Base-by-base conservation (phyloP, 2,888 invertebrate genomes). In the Harmothoe impar region DNA sequence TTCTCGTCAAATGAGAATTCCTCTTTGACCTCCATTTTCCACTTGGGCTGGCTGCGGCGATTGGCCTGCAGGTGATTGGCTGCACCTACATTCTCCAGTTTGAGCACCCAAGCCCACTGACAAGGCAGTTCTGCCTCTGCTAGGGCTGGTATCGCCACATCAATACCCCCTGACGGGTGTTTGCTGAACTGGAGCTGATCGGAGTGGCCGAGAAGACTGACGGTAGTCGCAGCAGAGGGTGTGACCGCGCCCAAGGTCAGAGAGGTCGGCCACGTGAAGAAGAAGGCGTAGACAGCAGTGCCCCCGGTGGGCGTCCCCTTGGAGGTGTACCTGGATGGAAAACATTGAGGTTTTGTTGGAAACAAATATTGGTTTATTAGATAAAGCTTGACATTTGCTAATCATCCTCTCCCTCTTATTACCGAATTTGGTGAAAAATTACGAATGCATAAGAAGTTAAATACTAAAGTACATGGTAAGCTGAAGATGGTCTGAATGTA, bases 211-310 rank as follows among this genome's bases (percentile, higher is more conserved):
- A 97, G 94, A 92, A 97, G 93, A 17, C 93, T 93, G 54, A 97
- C 96, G 0, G 96, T 95, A 1, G 94, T 93, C 17, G 3, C n/a
- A 0, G 93, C 91, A 25, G 95, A 92, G 12, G 93, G 91, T 5
- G 95, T 94, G 0, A 96, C 94, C 0, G 96, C 95, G 92, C 96
- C 96, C 15, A 97, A 95, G 43, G 95, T 92, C 20, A 97, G 95
- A 29, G 96, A 94, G 91, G 96, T 96, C 35, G 95, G 94, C 0
- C 98, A 98, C 97, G 98, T 98, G 0, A 96, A 95, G 56, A 98
- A 95, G 86, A 97, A 97, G 0, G 97, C 98, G 95, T 97, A 98
- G 23, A 98, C 96, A 31, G 90, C 91, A 33, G 91, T 91, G 12
- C 92, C 91, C 0, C 92, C 91, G 1, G 90, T 35, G 12, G n/a